phyloP scores from a whole-genome alignment of 1,140 invertebrate genomes.

The Orchesella cincta region DNA sequence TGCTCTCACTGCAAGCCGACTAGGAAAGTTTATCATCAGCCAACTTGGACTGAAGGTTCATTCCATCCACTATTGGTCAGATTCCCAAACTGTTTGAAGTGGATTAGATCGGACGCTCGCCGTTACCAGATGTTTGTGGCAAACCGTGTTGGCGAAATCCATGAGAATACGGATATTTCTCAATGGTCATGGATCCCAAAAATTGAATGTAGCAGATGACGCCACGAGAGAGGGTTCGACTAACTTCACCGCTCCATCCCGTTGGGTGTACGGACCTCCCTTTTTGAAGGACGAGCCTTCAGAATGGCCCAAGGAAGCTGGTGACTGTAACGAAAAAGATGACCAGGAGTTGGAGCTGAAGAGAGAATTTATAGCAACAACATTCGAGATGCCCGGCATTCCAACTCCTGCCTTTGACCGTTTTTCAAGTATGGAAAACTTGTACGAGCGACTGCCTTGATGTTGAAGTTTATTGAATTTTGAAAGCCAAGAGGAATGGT shows the following conservation, averaged over 20 bases:
- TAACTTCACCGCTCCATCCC: not conserved
- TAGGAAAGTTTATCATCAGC: conserved; percentile 3
- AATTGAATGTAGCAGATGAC: conserved; percentile 21
- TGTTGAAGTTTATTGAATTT: not conserved
- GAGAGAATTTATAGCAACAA: not conserved
- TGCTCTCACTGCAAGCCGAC: conserved; percentile 51
- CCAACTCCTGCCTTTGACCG: not conserved
- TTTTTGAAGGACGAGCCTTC: not conserved
- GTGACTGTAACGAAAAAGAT: not conserved
- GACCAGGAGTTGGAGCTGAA: not conserved
- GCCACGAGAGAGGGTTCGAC: not conserved
- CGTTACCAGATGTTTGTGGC: conserved; percentile 1
- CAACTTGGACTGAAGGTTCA: not conserved
- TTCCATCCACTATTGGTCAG: not conserved
- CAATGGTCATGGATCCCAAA: conserved; percentile 18
- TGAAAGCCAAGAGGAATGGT: not conserved
- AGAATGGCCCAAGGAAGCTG: not conserved
- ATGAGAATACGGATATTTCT: not conserved
- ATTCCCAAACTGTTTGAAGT: not conserved
- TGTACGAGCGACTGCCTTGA: not conserved
- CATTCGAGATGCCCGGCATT: not conserved
- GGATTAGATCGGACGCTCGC: not conserved
- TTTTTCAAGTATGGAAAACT: not conserved
- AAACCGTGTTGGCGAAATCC: not conserved
- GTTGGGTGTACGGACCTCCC: not conserved